These are phyloP conservation scores for Adelosebastes latens DNA, from an alignment of 2,797 vertebrate species.

Conservation along the genomic window DNA sequence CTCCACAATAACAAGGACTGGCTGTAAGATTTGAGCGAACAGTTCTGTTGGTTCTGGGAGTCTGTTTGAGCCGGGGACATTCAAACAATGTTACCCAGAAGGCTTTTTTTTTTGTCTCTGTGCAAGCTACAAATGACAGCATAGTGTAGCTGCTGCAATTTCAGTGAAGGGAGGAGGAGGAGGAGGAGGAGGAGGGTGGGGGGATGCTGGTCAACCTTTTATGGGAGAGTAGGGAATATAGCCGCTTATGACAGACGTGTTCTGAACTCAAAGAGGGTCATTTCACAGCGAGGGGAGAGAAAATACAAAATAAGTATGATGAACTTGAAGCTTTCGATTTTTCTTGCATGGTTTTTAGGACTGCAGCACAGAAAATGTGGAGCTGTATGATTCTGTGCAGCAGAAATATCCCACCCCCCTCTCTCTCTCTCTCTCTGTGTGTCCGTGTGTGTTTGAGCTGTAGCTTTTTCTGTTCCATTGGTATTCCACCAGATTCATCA, in stretches of 20 bases:
- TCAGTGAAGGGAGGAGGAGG: conserved; percentile 30
- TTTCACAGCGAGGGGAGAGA: conserved; percentile 36
- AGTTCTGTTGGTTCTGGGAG: conserved; percentile 61
- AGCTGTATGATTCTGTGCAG: background rate
- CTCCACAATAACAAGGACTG: conserved; percentile 64
- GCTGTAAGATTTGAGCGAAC: conserved; percentile 61
- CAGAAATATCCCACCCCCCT: conserved; percentile 8
- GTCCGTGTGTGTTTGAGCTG: background rate
- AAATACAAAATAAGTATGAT: conserved; percentile 41
- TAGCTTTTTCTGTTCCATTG: conserved; percentile 45
- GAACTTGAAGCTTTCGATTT: conserved; percentile 31
- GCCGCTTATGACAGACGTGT: conserved; percentile 34
- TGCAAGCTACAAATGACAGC: conserved; percentile 55
- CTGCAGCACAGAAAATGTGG: conserved; percentile 18
- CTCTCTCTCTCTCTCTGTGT: background rate
- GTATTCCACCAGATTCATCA: conserved; percentile 63
- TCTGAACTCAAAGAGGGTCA: conserved; percentile 40
- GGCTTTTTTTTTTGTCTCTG: conserved; percentile 63
- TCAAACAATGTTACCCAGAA: conserved; percentile 70
- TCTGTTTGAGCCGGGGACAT: conserved; percentile 60
- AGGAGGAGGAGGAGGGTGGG: background rate
- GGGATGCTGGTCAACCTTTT: conserved; percentile 47
- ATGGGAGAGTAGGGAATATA: conserved; percentile 31
- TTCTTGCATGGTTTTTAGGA: conserved; percentile 33
- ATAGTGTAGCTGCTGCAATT: conserved; percentile 49